Evolutionary conservation across 1,140 invertebrate genomes (phyloP).

Genomic region (Brachionus rotundiformis): DNA sequence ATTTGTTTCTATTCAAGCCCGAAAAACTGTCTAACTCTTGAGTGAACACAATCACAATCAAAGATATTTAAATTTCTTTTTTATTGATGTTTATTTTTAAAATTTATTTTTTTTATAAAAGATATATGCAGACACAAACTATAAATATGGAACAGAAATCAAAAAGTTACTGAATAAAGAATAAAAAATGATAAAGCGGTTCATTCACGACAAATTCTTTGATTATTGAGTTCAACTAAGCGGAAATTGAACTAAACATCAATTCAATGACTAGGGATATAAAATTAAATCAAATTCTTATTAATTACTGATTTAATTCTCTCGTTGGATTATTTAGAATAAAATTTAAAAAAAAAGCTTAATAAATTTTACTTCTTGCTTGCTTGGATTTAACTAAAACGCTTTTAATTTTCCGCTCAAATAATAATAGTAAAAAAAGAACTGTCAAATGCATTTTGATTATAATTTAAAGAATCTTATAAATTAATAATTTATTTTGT

Average conservation of each 20-base stretch:
- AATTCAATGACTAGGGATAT: background rate
- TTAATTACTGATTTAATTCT: background rate
- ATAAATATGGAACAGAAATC: background rate
- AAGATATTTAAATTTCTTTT: background rate
- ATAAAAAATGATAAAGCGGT: background rate
- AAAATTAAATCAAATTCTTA: background rate
- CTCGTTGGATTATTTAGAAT: background rate
- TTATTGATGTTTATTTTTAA: too few relatives aligned
- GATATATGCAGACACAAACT: background rate
- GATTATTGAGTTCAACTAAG: background rate
- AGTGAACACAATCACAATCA: slow-evolving; percentile 15
- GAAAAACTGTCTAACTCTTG: slow-evolving; percentile 6
- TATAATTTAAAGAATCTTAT: background rate
- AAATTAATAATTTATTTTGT: background rate
- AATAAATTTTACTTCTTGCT: background rate
- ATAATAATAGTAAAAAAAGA: background rate
- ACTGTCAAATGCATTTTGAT: background rate
- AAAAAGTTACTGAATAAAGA: background rate
- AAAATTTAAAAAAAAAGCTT: background rate
- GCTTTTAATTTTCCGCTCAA: background rate
- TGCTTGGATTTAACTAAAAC: background rate
- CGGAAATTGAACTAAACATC: background rate
- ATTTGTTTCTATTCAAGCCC: background rate
- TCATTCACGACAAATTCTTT: background rate
- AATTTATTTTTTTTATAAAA: too few relatives aligned